Evolutionary conservation across 1,140 invertebrate genomes (phyloP), one percentile per base, ranked within the genome.

Genomic region (Meteorus sp.): DNA sequence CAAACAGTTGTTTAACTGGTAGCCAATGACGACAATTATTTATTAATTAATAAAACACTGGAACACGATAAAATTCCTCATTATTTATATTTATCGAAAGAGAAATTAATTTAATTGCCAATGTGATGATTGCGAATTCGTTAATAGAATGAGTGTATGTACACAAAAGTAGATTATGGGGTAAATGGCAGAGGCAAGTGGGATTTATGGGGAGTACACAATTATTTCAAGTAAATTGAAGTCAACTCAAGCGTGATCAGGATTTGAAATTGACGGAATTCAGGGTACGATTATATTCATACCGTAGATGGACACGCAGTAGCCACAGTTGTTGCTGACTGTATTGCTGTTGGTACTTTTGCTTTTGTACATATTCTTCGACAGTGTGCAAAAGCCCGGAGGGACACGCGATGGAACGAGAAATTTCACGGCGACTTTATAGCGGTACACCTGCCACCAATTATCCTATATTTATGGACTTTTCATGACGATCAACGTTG

Each of bases 401-500:
- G 61, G 57, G 61, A 63, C 61, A 63, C 52, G 48, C 57, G 61
- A 63, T 52, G 61, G 43, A 53, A 56, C 48, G 54, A 63, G 54
- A 60, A 60, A 57, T 60, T 63, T 60, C 54, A 60, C 48, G 45
- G 54, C 57, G 48, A 53, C 53, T 43, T 15, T 20, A 58, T 44
- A 53, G 35, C 37, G 41, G 51, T 61, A 50, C 55, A 56, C 57
- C 50, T 62, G 65, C 64, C 56, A 43, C 39, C 62, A 72, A 70
- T 68, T 66, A 68, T 51, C 50, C 53, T 37, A 61, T 64, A 64
- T 68, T 68, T 68, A 67, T 67, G 62, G 64, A 66, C 57, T 70
- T 70, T 70, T 67, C 64, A 55, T 54, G 45, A 58, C 8, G 45
- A 48, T 31, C 25, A 15, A 23, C 11, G 1, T 8, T 22, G 13